phyloP scores from a whole-genome alignment of 1,140 invertebrate species.

The Drosophila sechellia region DNA sequence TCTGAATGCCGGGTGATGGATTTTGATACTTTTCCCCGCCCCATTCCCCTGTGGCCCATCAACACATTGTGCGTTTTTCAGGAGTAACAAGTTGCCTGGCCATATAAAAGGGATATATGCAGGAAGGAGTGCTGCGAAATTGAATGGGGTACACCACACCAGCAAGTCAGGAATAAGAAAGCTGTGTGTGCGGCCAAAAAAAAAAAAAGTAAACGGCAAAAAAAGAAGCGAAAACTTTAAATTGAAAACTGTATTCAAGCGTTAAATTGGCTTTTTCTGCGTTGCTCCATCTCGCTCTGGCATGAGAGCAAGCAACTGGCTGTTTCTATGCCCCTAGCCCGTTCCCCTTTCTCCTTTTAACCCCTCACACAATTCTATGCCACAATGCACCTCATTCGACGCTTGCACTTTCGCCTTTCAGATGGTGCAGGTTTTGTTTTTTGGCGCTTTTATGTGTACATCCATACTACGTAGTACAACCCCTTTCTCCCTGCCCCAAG shows the following conservation, averaged over 20 bases:
- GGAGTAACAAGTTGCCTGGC: slow-evolving; percentile 47
- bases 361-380: slow-evolving; percentile 32
- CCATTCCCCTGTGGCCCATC: slow-evolving; percentile 8
- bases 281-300: slow-evolving; percentile 50
- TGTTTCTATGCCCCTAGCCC: neutral
- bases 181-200: slow-evolving; percentile 8
- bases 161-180: slow-evolving; percentile 50
- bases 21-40: slow-evolving; percentile 50
- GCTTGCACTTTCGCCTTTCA: slow-evolving; percentile 40
- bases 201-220: slow-evolving; percentile 23
- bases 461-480: neutral
- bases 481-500: neutral
- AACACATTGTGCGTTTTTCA: slow-evolving; percentile 48
- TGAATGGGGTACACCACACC: slow-evolving; percentile 34
- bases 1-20: slow-evolving; percentile 57
- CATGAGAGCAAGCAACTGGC: slow-evolving; percentile 9
- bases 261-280: slow-evolving; percentile 80
- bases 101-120: slow-evolving; percentile 35
- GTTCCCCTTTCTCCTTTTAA: slow-evolving; percentile 2
- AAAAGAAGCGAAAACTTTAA: slow-evolving; percentile 79
- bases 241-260: slow-evolving; percentile 83
- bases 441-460: slow-evolving; percentile 6
- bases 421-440: slow-evolving; percentile 30
- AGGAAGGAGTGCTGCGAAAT: slow-evolving; percentile 14
- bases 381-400: slow-evolving; percentile 42